Conservation (phyloP, 2,113 vertebrate species). For the Cottus gobio region DNA sequence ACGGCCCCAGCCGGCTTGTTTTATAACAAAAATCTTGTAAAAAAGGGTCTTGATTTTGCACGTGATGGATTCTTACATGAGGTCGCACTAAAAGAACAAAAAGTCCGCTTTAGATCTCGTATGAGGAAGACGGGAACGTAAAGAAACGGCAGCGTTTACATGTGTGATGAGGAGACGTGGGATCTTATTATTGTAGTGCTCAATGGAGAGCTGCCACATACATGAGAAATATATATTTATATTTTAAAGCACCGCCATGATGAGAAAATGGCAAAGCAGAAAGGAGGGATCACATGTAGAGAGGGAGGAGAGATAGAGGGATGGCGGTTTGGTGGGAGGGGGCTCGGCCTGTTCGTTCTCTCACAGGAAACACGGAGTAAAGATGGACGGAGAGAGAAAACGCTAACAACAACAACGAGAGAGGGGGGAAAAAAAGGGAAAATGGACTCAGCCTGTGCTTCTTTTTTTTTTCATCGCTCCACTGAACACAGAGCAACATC, state of each 20-base stretch:
- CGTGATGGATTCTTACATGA: background rate
- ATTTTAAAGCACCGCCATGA: background rate
- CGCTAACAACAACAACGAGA: slow-evolving; percentile 4
- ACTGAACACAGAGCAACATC: slow-evolving; percentile 71
- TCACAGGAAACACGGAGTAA: slow-evolving; percentile 39
- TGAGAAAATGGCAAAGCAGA: slow-evolving; percentile 20
- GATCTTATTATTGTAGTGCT: background rate
- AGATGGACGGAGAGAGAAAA: slow-evolving; percentile 55
- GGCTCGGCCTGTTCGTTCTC: background rate
- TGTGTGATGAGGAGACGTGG: background rate
- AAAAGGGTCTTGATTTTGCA: background rate
- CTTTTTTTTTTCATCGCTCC: slow-evolving; percentile 65
- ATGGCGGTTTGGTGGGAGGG: background rate
- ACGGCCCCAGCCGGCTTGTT: background rate
- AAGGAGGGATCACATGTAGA: slow-evolving; percentile 1
- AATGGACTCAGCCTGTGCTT: slow-evolving; percentile 57
- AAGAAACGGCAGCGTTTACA: background rate
- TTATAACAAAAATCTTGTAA: background rate
- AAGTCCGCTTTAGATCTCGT: background rate
- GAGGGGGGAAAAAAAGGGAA: background rate
- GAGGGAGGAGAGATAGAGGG: slow-evolving; percentile 20
- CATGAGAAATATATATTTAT: background rate
- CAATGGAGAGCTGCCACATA: background rate
- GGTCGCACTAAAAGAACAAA: background rate
- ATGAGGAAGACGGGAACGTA: background rate